Evolutionary conservation across 2,113 vertebrate species (phyloP).

Genomic region (Pomatostomus ruficeps): DNA sequence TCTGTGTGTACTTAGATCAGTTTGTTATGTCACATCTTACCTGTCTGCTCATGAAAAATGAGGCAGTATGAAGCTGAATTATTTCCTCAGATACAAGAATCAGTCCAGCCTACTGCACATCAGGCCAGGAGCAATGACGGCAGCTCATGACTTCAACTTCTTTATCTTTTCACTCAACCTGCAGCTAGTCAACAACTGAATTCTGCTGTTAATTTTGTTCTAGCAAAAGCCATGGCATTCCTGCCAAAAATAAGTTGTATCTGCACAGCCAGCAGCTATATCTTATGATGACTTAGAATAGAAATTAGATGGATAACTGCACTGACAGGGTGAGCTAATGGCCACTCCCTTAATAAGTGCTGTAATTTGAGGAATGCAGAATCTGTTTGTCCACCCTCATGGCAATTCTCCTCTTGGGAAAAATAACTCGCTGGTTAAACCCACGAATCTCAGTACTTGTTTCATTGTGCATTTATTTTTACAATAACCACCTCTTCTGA

Average conservation of each 20-base stretch:
- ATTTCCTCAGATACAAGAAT: background rate
- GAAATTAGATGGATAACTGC: conserved; percentile 35
- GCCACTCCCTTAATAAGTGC: conserved; percentile 42
- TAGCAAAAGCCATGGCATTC: background rate
- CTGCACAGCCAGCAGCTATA: conserved; percentile 8
- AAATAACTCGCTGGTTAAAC: background rate
- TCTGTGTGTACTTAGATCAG: background rate
- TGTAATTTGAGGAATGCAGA: conserved; percentile 42
- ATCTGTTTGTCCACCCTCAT: conserved; percentile 4
- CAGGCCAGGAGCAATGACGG: background rate
- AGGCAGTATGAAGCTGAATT: background rate
- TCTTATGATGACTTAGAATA: conserved; percentile 38
- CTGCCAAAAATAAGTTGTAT: conserved; percentile 39
- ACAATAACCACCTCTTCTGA: background rate
- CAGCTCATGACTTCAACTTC: background rate
- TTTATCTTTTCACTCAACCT: background rate
- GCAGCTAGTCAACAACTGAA: background rate
- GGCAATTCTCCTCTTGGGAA: conserved; percentile 27
- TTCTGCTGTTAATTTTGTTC: background rate
- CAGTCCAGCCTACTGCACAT: background rate
- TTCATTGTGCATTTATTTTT: background rate
- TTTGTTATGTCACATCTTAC: background rate
- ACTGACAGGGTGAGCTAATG: conserved; percentile 25
- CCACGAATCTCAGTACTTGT: background rate
- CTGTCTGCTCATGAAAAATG: background rate